phyloP scores from a whole-genome alignment of 2,113 vertebrate genomes.

The Accipiter virgatus region DNA sequence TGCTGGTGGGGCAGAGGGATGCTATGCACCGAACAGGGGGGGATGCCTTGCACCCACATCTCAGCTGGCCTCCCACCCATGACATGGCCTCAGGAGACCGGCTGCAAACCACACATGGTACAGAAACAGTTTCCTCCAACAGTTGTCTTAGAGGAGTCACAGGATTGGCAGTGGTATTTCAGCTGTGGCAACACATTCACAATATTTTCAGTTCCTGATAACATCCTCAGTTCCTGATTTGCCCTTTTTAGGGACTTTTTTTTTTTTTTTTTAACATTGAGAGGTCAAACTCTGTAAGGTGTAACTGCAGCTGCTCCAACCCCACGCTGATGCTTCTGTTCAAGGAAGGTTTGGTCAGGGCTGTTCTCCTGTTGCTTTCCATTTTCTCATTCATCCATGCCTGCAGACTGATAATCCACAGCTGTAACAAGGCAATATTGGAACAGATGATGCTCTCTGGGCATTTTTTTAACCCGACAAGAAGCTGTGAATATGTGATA shows the following conservation, averaged over 20 bases:
- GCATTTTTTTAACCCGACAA: background rate
- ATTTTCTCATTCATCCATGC: background rate
- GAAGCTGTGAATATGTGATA: background rate
- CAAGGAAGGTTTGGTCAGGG: background rate
- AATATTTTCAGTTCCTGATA: background rate
- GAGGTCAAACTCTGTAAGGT: background rate
- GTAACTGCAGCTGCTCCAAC: background rate
- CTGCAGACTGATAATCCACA: background rate
- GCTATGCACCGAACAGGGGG: background rate
- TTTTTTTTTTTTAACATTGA: background rate
- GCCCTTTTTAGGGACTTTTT: background rate
- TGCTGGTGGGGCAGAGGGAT: background rate
- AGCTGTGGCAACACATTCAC: background rate
- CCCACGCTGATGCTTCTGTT: fast-evolving
- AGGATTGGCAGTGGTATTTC: background rate
- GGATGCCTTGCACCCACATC: background rate
- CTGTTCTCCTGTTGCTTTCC: background rate
- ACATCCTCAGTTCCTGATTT: background rate
- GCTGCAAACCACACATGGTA: background rate
- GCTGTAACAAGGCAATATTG: background rate
- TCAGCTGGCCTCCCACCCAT: background rate
- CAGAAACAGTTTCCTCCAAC: background rate
- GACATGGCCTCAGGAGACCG: fast-evolving
- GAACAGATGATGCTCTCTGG: background rate
- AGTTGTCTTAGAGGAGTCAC: background rate